These are phyloP conservation scores for Rhinatrema bivittatum DNA, from an alignment of 2,797 vertebrate species.

Conservation along the genomic window DNA sequence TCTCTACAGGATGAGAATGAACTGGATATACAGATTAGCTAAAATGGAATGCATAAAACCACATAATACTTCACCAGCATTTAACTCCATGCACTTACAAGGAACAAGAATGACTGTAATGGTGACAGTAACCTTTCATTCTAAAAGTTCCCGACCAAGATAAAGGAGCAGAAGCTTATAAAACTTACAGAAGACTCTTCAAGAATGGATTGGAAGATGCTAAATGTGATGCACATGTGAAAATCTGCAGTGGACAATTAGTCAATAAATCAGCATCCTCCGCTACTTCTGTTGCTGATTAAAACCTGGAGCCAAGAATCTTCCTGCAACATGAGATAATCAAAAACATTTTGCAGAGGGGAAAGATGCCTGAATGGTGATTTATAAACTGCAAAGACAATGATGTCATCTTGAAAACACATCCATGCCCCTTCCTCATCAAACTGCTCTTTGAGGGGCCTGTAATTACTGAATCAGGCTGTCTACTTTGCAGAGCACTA, in stretches of 20 bases:
- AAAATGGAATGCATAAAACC: too few species aligned
- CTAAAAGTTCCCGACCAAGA: too few species aligned
- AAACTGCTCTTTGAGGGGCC: conserved; percentile 6
- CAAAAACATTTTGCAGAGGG: conserved; percentile 24
- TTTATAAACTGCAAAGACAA: conserved; percentile 27
- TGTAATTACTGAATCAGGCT: conserved; percentile 7
- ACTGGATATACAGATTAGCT: too few species aligned
- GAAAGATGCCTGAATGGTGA: conserved; percentile 10
- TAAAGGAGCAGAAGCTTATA: too few species aligned
- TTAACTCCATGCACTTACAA: too few species aligned
- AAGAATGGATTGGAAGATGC: conserved; percentile 10
- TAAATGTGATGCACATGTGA: conserved; percentile 9
- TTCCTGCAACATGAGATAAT: conserved; percentile 19
- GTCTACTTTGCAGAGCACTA: conserved; percentile 1
- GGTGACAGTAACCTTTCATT: too few species aligned
- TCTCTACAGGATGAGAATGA: too few species aligned
- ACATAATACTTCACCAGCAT: too few species aligned
- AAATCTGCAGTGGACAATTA: conserved; percentile 18
- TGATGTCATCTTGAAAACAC: conserved; percentile 30
- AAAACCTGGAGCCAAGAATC: conserved; percentile 28
- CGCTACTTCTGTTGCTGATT: conserved; percentile 23
- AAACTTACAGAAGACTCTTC: neutral
- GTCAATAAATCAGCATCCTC: conserved; percentile 31
- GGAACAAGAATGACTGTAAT: too few species aligned
- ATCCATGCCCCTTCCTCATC: conserved; percentile 4